Evolutionary conservation across 2,888 invertebrate species (phyloP), one percentile per base, ranked within the genome.

Genomic region (Diploptera punctata): DNA sequence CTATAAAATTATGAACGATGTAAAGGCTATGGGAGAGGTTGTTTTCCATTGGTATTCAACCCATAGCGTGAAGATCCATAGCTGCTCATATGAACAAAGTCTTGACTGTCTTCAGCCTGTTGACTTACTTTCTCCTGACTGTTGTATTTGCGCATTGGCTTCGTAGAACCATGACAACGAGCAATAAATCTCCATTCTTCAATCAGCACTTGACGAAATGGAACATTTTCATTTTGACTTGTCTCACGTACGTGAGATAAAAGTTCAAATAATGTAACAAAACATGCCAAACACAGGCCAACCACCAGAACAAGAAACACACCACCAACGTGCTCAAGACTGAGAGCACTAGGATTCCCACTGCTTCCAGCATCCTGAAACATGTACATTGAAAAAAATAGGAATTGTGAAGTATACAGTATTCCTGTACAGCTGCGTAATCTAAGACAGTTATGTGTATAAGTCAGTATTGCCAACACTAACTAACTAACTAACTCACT

Each of bases 161-260:
- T 93, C 0, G 89, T 87, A 60, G 90, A 89, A 31, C 90, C 90
- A 71, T 88, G 89, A 77, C 91, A 93, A 79, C 89, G 88, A 0
- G 91, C 80, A 38, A 93, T 87, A 79, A 94, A 93, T 77, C 86
- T 88, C 47, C 93, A 78, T 81, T 94, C 94, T n/a, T 89, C 89
- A 70, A 85, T 83, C 9, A 93, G 80, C 76, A 91, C 91, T 57
- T 89, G 86, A 78, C 82, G 86, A 76, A 93, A 89, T 0, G 91
- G 82, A 7, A 90, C 85, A 88, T 75, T 75, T 47, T 75, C 74
- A 31, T 49, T 47, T 26, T 38, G 60, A 0, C 73, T 29, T 13
- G 73, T 74, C n/a, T 60, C 29, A 44, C 33, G 44, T 18, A 73
- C 74, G 19, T 74, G 60, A 38, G 43, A 69, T 21, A 75, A 31